Evolutionary conservation across 1,140 invertebrate species (phyloP), one percentile per base, ranked within the genome.

Genomic region (Drosophila saltans): DNA sequence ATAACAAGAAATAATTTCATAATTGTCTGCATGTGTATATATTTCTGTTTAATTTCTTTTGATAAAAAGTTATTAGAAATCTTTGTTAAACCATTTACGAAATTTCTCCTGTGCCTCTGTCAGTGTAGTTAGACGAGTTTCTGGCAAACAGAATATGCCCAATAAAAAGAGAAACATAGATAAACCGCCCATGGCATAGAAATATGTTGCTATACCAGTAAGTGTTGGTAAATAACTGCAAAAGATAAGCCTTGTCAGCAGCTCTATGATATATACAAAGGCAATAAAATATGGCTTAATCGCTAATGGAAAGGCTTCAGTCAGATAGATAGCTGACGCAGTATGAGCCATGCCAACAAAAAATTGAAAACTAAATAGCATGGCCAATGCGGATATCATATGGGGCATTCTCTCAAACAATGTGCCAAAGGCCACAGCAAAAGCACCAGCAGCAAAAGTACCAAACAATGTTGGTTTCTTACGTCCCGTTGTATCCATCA

Each of bases 251-350:
- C 80, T 41, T 1, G 80, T 60, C 2, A 77, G 33, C 36, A 76
- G 66, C n/a, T 91, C 86, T 6, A 78, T 24, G 2, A 63, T 52
- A 58, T 85, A 89, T 0, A 81, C 66, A 3, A 81, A n/a, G 0
- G 81, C 86, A 26, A 91, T 76, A 66, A 73, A 69, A 26, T 80
- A 88, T 0, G 86, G 78, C 11, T 91, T 91, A 0, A 86, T 28
- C 2, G 61, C 21, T 56, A 91, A 39, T 0, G 90, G 90, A 59
- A 91, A 91, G 4, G 86, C 90, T 30, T 91, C 90, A 0, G 86
- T 85, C 10, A 91, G 55, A 55, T 91, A 91, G 2, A 78, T 90
- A 0, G 90, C 70, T 2, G 83, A 89, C 11, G 83, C 72, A 11
- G 80, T 78, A 36, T 72, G 70, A 0, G 80, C 76, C 39, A 91